phyloP scores from a whole-genome alignment of 2,888 invertebrate genomes.

The Nymphalis polychloros region DNA sequence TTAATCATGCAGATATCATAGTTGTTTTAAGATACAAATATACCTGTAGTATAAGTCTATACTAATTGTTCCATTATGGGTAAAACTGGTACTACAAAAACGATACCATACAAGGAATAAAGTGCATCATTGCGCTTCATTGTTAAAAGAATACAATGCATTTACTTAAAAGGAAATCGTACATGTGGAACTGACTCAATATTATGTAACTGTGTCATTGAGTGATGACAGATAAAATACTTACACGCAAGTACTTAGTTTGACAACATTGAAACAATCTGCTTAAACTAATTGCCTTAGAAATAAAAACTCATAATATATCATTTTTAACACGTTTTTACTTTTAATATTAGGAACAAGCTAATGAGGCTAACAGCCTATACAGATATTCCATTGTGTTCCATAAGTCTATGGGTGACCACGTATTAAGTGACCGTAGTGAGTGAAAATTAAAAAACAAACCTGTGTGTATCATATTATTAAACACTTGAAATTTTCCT shows the following conservation, averaged over 20 bases:
- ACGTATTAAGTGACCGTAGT: too few species aligned
- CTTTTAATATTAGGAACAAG: too few species aligned
- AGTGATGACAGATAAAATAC: conserved; percentile 12
- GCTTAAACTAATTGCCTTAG: not conserved
- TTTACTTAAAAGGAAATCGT: conserved; percentile 32
- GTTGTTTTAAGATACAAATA: too few species aligned
- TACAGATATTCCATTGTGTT: too few species aligned
- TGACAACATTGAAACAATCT: not conserved
- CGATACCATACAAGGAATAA: conserved; percentile 18
- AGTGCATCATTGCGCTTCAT: conserved; percentile 24
- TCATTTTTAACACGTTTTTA: too few species aligned
- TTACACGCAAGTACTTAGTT: not conserved
- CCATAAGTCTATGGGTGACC: too few species aligned
- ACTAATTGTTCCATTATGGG: not conserved
- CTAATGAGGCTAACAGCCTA: too few species aligned
- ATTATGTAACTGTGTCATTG: conserved; percentile 26
- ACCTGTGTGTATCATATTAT: too few species aligned
- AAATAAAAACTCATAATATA: not conserved
- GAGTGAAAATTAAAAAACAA: too few species aligned
- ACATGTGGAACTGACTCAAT: conserved; percentile 25
- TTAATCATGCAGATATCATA: too few species aligned
- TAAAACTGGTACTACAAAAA: conserved; percentile 1
- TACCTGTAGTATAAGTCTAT: too few species aligned
- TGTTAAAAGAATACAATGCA: conserved; percentile 34
- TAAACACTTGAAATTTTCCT: too few species aligned